Percentiles rank a stretch among this genome's conserved stretches.
These are phyloP conservation scores for Lithosia quadra DNA, from an alignment of 2,888 invertebrate genomes.

Conservation along the genomic window DNA sequence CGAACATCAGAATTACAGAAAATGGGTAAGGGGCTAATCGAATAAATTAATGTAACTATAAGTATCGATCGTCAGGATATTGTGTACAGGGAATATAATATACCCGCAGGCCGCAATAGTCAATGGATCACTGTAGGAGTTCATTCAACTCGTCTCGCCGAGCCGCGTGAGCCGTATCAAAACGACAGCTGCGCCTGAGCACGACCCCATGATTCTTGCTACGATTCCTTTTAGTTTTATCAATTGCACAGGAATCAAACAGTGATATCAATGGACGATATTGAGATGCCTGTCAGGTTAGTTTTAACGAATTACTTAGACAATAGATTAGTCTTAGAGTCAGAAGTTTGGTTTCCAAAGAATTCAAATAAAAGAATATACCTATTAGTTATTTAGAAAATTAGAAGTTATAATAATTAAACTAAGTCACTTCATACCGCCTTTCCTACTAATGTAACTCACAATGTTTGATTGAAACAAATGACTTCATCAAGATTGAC, in stretches of 20 bases:
- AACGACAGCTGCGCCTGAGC: constrained; percentile 17
- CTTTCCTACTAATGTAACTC: no score
- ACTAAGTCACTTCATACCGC: no score
- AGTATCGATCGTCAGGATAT: neutral
- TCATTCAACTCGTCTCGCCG: constrained; percentile 46
- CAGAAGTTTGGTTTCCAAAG: neutral
- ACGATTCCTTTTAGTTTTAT: neutral
- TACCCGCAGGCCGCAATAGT: constrained; percentile 44
- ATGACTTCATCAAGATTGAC: no score
- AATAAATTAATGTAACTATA: neutral
- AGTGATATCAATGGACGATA: neutral
- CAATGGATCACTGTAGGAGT: constrained; percentile 49
- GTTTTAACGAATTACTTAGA: neutral
- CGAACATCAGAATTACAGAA: neutral
- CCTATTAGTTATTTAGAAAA: no score
- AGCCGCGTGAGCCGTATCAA: constrained; percentile 4
- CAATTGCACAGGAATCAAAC: neutral
- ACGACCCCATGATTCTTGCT: neutral
- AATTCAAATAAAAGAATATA: no score
- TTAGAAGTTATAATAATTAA: no score
- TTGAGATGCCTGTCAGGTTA: neutral
- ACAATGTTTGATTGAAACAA: no score
- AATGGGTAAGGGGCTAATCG: neutral
- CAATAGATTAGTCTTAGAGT: neutral
- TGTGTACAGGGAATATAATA: constrained; percentile 28